Evolutionary conservation across 53 echinoderm and acorn worm genomes (phyloP), one percentile per base, ranked within the genome.

Genomic region (Henricia sp.): DNA sequence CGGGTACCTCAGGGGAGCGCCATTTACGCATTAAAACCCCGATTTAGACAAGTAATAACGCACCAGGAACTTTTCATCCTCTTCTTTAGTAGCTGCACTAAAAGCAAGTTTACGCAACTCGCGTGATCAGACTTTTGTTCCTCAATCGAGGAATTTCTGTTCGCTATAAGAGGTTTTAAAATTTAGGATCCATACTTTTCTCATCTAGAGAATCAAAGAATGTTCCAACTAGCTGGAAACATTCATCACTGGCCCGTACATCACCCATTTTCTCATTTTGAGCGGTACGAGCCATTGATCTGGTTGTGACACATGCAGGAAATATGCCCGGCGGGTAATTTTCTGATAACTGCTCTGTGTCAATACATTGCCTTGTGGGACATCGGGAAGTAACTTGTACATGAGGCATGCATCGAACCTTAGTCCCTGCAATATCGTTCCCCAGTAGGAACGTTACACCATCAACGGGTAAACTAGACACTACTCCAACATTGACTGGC

Each of bases 1-100:
- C 68, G 38, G 89, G 50, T 8, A 70, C 73, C 13, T 67, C 59
- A 20, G 82, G 82, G 25, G 83, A 83, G 2, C 82, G 58, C 56
- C 72, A 89, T 63, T 89, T 92, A 68, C 85, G 44, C 92, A 89
- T 92, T 0, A 92, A 38, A 29, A 89, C 0, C 82, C 89, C 13
- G 66, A 27, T 25, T 21, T 72, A 74, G 23, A 36, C 24, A 40
- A 54, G 72, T 74, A 77, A 69, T 57, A 77, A 63, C 54, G 63
- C 38, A 35, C 77, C 2, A 23, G 56, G 17, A 76, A n/a, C 9
- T 30, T 51, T 4, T 21, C 23, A 30, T 50, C 71, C 16, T 71
- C 71, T 71, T 71, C n/a, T n/a, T n/a, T 51, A 25, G 28, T 71
- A 30, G 30, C 10, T 29, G 71, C 71, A 26, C 32, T 24, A 32